These are phyloP conservation scores for Chamaea fasciata DNA, from an alignment of 2,113 vertebrate genomes.

Conservation along the genomic window DNA sequence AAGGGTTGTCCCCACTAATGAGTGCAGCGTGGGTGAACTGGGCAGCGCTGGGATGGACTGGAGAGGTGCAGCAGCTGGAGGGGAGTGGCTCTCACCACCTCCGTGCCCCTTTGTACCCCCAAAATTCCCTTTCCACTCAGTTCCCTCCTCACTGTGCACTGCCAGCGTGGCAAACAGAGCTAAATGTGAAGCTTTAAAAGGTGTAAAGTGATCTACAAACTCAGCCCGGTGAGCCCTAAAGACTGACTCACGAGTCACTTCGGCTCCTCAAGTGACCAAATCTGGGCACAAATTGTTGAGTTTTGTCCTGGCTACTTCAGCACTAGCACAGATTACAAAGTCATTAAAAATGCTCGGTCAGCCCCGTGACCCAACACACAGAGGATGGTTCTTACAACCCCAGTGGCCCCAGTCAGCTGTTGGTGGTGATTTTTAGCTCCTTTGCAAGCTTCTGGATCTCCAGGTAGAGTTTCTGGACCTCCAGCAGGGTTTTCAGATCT, in stretches of 20 bases:
- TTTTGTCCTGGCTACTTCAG: not conserved
- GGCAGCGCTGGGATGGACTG: not conserved
- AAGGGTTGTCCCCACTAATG: not conserved
- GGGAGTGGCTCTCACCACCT: rapidly evolving
- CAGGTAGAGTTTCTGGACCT: slow-evolving; percentile 51
- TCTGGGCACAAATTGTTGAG: not conserved
- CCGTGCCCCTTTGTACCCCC: rapidly evolving
- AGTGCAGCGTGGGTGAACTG: rapidly evolving
- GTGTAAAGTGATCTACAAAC: not conserved
- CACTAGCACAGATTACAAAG: not conserved
- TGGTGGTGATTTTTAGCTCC: not conserved
- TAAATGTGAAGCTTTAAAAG: not conserved
- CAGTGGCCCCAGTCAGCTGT: not conserved
- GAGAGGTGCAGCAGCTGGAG: not conserved
- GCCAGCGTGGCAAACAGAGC: rapidly evolving
- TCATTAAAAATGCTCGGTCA: not conserved
- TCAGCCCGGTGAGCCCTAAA: not conserved
- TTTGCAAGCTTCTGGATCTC: slow-evolving; percentile 24
- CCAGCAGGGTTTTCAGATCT: slow-evolving; percentile 49
- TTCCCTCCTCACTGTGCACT: not conserved
- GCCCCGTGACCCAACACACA: not conserved
- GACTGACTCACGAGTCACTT: not conserved
- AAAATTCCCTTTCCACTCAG: not conserved
- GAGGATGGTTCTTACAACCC: not conserved
- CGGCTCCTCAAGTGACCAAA: not conserved